These are phyloP conservation scores for Myrmecobius fasciatus DNA, from an alignment of 2,113 vertebrate genomes.

Conservation along the genomic window DNA sequence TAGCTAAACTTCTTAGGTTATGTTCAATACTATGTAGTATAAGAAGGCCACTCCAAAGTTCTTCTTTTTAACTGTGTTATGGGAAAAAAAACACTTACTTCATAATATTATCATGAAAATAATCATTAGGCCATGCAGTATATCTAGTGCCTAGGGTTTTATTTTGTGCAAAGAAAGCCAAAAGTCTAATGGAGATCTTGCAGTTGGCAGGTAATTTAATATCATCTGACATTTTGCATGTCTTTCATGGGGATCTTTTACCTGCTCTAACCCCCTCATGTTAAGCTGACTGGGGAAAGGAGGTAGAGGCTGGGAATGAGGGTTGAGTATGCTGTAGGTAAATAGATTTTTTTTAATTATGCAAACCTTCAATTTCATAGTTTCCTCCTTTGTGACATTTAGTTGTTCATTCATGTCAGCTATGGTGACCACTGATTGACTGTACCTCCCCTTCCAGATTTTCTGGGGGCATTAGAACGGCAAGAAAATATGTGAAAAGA, in stretches of 20 bases:
- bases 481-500: not conserved
- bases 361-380: not conserved
- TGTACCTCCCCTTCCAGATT: not conserved
- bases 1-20: not conserved
- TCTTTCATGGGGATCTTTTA: not conserved
- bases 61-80: not conserved
- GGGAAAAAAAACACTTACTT: not conserved
- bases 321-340: not conserved
- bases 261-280: not conserved
- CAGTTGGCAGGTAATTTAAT: not conserved
- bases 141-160: not conserved
- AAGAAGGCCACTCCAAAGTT: not conserved
- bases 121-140: not conserved
- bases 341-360: not conserved
- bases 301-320: not conserved
- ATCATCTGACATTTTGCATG: not conserved
- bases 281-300: not conserved
- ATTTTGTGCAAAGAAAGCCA: not conserved
- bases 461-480: not conserved
- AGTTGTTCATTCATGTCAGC: not conserved
- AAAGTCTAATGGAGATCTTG: not conserved
- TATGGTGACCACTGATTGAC: not conserved
- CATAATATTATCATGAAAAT: not conserved
- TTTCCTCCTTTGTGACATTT: not conserved
- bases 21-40: not conserved